Base-by-base conservation (phyloP, 2,113 vertebrate species). In the Microtus ochrogaster region DNA sequence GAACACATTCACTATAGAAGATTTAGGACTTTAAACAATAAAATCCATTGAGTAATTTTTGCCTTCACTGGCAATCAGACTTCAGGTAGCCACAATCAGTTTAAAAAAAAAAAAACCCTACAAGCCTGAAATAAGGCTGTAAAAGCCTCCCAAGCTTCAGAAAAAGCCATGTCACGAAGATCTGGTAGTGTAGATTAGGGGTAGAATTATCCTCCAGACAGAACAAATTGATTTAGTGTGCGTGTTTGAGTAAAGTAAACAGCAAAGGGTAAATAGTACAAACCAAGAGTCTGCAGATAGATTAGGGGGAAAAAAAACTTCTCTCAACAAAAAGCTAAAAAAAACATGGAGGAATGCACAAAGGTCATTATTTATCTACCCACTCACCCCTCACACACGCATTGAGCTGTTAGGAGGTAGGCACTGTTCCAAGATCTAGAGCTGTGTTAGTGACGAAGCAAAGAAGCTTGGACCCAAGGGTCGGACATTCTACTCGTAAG, bases 161-260 rank as follows among this genome's bases (percentile, higher is more conserved):
- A 84, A 52, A 92, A 90, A 85, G 30, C 7, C n/a, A 78, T 96
- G 76, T 96, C 96, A 89, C 77, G 78, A 95, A 92, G 47, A 92
- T 52, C n/a, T 85, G 90, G 4, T 81, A 63, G 17, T 90, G 33
- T 47, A 90, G 87, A 66, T 94, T 94, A 96, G 81, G 33, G 82
- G 39, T 41, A 52, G 82, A 88, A 86, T 95, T 90, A 96, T 92
- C 82, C 73, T 89, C 24, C 12, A 58, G 65, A 97, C 52, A 89
- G 82, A 97, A 61, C 61, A 97, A 94, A 95, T 95, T 97, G 90
- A 96, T 92, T 96, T 96, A 86, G 85, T 84, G 72, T 94, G 90
- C 22, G 3, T 91, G 77, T 84, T 94, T 96, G 85, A 91, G 81
- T 92, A 91, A 95, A 86, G 74, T 88, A 96, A 96, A 95, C 41